These are phyloP conservation scores for Oedothorax gibbosus DNA, from an alignment of 1,140 invertebrate genomes.

Conservation along the genomic window DNA sequence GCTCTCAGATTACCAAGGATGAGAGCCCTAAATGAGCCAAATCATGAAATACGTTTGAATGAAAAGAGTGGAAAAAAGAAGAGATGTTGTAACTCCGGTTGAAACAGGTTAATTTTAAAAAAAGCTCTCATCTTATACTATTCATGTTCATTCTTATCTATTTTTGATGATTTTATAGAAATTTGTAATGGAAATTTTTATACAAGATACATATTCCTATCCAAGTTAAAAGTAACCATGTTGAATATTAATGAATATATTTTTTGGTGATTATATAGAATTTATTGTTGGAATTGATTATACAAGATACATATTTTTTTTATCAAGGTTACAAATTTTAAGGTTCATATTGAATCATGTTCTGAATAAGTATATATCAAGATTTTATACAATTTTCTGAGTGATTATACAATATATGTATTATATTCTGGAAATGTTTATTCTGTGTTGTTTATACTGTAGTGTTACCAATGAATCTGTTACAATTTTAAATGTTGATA, in stretches of 20 bases:
- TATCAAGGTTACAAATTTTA: too few relatives aligned
- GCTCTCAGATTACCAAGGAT: constrained; percentile 33
- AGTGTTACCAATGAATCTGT: neutral
- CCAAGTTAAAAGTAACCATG: too few relatives aligned
- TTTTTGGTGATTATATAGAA: too few relatives aligned
- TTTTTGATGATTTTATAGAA: constrained; percentile 34
- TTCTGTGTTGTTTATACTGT: neutral
- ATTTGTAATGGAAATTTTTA: constrained; percentile 6
- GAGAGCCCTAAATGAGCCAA: constrained; percentile 11
- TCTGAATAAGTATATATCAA: too few relatives aligned
- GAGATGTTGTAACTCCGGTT: constrained; percentile 27
- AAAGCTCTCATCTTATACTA: neutral
- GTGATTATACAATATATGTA: constrained; percentile 1
- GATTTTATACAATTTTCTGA: too few relatives aligned
- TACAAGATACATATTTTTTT: too few relatives aligned
- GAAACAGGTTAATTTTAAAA: too few relatives aligned
- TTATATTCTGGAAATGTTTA: constrained; percentile 28
- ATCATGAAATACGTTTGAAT: constrained; percentile 37
- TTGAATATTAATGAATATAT: too few relatives aligned
- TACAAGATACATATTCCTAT: neutral
- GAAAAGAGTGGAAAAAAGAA: constrained; percentile 36
- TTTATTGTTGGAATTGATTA: too few relatives aligned
- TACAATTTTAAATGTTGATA: constrained; percentile 8
- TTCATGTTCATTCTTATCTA: neutral
- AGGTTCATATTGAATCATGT: too few relatives aligned